phyloP scores from a whole-genome alignment of 1,140 invertebrate genomes.

The Ceratina australensis region DNA sequence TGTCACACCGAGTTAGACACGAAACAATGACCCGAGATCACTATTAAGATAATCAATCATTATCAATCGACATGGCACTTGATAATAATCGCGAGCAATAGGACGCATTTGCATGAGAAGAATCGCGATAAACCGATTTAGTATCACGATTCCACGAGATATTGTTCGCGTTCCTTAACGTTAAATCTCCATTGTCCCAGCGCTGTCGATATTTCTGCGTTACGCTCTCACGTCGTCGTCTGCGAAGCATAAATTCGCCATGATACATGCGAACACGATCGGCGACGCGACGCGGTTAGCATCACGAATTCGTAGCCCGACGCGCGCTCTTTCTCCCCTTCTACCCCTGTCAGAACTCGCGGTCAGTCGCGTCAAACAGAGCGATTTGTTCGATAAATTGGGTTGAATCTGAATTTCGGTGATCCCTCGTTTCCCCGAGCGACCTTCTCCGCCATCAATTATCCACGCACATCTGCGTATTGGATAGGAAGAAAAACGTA shows the following conservation, averaged over 20 bases:
- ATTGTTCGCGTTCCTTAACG: background rate
- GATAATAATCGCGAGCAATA: too few relatives aligned
- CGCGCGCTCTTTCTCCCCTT: background rate
- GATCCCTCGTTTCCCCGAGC: conserved; percentile 14
- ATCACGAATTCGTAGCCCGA: background rate
- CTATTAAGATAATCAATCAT: too few relatives aligned
- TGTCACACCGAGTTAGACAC: too few relatives aligned
- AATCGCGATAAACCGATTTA: too few relatives aligned
- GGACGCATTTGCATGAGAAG: too few relatives aligned
- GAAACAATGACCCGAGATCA: too few relatives aligned
- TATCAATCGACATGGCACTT: too few relatives aligned
- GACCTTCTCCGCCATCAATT: conserved; percentile 42
- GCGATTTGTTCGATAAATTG: conserved; percentile 56
- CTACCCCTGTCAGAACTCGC: background rate
- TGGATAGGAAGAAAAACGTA: conserved; percentile 1
- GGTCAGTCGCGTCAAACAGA: conserved; percentile 51
- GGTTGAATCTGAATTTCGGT: conserved; percentile 59
- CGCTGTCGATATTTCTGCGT: conserved; percentile 54
- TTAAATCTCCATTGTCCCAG: conserved; percentile 45
- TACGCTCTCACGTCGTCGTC: conserved; percentile 45
- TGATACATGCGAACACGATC: conserved; percentile 38
- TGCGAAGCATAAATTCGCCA: conserved; percentile 56
- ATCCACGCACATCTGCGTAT: conserved; percentile 14
- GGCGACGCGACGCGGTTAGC: background rate
- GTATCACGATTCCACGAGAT: background rate